Evolutionary conservation across 2,888 invertebrate species (phyloP).

Genomic region (Vesta saturnalis): DNA sequence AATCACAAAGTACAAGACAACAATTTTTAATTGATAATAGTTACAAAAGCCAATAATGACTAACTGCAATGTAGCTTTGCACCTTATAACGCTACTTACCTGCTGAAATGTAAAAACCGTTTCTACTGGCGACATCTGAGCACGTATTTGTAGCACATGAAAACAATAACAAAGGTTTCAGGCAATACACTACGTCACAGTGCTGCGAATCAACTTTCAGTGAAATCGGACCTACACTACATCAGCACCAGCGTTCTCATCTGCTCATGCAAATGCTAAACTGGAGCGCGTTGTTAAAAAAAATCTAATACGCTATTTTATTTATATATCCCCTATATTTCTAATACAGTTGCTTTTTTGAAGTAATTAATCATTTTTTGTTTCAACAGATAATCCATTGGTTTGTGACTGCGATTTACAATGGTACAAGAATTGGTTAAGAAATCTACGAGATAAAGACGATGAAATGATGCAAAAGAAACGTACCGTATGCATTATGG

Average conservation of each 20-base stretch:
- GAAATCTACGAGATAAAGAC: constrained; percentile 80
- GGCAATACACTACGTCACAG: background rate
- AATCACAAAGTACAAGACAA: background rate
- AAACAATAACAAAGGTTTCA: background rate
- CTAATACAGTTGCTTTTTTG: too few relatives aligned
- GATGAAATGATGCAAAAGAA: constrained; percentile 92
- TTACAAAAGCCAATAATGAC: background rate
- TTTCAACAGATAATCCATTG: constrained; percentile 81
- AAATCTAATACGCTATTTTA: too few relatives aligned
- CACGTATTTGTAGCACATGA: background rate
- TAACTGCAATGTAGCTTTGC: background rate
- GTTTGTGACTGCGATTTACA: constrained; percentile 87
- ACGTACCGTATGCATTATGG: constrained; percentile 84
- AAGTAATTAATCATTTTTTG: constrained; percentile 25
- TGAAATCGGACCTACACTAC: background rate
- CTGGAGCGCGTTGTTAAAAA: too few relatives aligned
- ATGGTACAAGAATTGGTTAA: constrained; percentile 88
- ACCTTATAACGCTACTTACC: background rate
- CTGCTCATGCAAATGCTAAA: too few relatives aligned
- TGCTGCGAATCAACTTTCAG: background rate
- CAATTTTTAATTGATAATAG: background rate
- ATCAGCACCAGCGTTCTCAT: background rate
- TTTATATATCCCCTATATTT: too few relatives aligned
- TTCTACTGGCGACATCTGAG: background rate
- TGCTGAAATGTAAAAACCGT: background rate